These are phyloP conservation scores for Leucophenga montana DNA, from an alignment of 2,888 invertebrate species.

Conservation along the genomic window DNA sequence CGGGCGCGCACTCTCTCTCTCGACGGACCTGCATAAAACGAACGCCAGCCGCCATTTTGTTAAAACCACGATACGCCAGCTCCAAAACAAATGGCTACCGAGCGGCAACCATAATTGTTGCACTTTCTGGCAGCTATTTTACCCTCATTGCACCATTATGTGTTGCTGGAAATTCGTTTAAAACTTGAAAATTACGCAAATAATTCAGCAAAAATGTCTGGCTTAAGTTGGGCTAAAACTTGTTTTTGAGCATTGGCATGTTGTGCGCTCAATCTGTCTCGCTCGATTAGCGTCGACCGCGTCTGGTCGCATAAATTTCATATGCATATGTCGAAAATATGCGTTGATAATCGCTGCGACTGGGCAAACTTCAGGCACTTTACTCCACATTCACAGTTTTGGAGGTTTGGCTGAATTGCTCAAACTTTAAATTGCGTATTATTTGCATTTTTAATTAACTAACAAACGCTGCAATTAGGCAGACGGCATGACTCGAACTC, in stretches of 20 bases:
- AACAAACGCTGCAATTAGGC: slow-evolving; percentile 56
- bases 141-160: background rate
- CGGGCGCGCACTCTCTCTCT: too few relatives aligned
- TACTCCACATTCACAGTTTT: background rate
- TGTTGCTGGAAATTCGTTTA: slow-evolving; percentile 6
- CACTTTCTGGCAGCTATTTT: too few relatives aligned
- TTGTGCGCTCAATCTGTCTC: slow-evolving; percentile 42
- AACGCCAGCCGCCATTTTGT: slow-evolving; percentile 23
- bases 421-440: slow-evolving; percentile 42
- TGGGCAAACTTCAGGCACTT: background rate
- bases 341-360: background rate
- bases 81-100: too few relatives aligned
- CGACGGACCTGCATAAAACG: too few relatives aligned
- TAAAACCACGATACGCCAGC: too few relatives aligned
- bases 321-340: background rate
- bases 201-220: slow-evolving; percentile 42
- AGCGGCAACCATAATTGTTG: slow-evolving; percentile 13
- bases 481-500: slow-evolving; percentile 27
- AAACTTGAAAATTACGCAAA: slow-evolving; percentile 12
- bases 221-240: slow-evolving; percentile 5
- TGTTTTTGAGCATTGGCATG: too few relatives aligned
- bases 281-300: slow-evolving; percentile 48
- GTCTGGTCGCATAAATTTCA: slow-evolving; percentile 17
- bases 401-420: background rate
- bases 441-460: slow-evolving; percentile 60